Conservation (phyloP, 1,140 invertebrate species). For the Heliconius hewitsoni region DNA sequence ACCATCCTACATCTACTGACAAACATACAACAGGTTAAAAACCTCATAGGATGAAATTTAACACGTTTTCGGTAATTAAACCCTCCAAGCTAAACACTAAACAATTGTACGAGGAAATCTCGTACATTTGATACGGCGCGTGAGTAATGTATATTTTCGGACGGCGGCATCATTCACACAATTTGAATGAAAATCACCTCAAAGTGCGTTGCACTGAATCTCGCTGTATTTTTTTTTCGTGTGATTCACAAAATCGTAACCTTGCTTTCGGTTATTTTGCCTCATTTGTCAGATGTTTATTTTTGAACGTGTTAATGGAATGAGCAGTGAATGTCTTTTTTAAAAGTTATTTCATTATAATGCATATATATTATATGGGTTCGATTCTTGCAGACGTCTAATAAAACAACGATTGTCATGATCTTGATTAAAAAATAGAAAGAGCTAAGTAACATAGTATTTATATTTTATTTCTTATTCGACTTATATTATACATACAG, state of each 20-base stretch:
- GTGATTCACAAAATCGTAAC: slow-evolving; percentile 37
- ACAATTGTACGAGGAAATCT: slow-evolving; percentile 33
- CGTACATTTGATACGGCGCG: slow-evolving; percentile 45
- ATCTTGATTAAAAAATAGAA: too few species aligned
- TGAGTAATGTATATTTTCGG: slow-evolving; percentile 53
- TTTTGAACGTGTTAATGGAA: neutral
- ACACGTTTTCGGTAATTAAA: neutral
- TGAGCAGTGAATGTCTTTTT: neutral
- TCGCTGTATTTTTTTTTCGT: slow-evolving; percentile 34
- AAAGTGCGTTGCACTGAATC: slow-evolving; percentile 41
- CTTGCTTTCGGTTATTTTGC: slow-evolving; percentile 30
- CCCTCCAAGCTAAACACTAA: neutral
- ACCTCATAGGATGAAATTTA: neutral
- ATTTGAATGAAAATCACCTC: slow-evolving; percentile 43
- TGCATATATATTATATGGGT: neutral
- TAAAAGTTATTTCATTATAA: neutral
- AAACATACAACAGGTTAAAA: neutral
- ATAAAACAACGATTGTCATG: neutral
- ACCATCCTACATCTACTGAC: neutral
- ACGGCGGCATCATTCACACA: slow-evolving; percentile 30
- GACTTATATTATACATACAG: too few species aligned
- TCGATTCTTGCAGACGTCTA: neutral
- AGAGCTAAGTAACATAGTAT: too few species aligned
- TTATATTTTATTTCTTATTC: too few species aligned
- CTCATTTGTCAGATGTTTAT: slow-evolving; percentile 12